phyloP scores from a whole-genome alignment of 1,140 invertebrate genomes.

The Drosophila paulistorum region DNA sequence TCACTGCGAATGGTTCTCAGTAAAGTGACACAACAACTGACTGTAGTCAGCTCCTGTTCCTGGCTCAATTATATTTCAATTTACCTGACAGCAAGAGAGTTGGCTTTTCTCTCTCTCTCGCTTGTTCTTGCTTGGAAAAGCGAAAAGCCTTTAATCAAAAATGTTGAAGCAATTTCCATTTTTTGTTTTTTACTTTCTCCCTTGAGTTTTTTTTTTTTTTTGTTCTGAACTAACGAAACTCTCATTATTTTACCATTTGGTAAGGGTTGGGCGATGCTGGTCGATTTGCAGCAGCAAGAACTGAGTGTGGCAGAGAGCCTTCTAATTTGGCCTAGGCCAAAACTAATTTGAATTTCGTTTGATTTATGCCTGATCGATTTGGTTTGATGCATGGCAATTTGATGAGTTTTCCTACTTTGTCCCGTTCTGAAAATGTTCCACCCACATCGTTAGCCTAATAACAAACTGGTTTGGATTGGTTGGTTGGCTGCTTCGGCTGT shows the following conservation, averaged over 20 bases:
- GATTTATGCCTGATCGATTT: slow-evolving; percentile 78
- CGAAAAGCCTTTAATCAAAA: slow-evolving; percentile 39
- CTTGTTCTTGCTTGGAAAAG: slow-evolving; percentile 23
- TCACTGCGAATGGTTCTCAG: slow-evolving; percentile 18
- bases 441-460: slow-evolving; percentile 33
- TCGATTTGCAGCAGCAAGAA: slow-evolving; percentile 25
- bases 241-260: slow-evolving; percentile 69
- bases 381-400: slow-evolving; percentile 65
- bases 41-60: slow-evolving; percentile 20
- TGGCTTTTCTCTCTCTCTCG: slow-evolving; percentile 13
- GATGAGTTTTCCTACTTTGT: slow-evolving; percentile 43
- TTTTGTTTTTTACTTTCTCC: slow-evolving; percentile 8
- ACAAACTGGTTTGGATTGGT: slow-evolving; percentile 50
- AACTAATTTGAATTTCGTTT: slow-evolving; percentile 80
- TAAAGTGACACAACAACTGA: slow-evolving; percentile 15
- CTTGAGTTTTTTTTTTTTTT: slow-evolving; percentile 20
- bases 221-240: slow-evolving; percentile 35
- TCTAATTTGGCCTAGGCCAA: slow-evolving; percentile 59
- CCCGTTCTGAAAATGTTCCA: background rate
- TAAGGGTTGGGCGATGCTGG: slow-evolving; percentile 21
- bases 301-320: slow-evolving; percentile 22
- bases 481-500: slow-evolving; percentile 36
- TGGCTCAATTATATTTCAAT: slow-evolving; percentile 80
- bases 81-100: slow-evolving; percentile 51
- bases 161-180: slow-evolving; percentile 25